Conservation (phyloP, 2,888 invertebrate species). For the Clepsis dumicolana region DNA sequence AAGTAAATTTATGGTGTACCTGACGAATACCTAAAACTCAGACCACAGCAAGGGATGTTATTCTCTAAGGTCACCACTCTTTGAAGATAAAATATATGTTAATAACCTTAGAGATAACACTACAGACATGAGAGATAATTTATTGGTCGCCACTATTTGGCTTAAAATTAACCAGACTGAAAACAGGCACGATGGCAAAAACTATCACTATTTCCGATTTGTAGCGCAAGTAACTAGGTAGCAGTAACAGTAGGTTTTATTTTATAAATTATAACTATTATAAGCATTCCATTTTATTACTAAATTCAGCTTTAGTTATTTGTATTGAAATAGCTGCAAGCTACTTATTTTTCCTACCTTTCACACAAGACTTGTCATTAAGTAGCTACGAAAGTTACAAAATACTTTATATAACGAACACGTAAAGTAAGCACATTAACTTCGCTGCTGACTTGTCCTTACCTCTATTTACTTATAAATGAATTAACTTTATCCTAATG, state of each 20-base stretch:
- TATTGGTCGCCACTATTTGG: too few species aligned
- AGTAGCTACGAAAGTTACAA: background rate
- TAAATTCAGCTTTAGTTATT: background rate
- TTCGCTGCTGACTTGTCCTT: conserved; percentile 17
- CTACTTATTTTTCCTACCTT: background rate
- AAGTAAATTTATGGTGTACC: too few species aligned
- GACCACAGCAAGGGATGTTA: too few species aligned
- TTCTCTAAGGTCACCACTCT: too few species aligned
- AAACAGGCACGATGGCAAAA: too few species aligned
- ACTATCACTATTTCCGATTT: too few species aligned
- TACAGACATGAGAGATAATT: too few species aligned
- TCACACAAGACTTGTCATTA: background rate
- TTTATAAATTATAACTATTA: too few species aligned
- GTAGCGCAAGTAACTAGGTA: background rate
- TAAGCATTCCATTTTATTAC: background rate
- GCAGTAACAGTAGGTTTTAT: background rate
- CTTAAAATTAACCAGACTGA: too few species aligned
- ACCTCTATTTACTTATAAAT: conserved; percentile 14
- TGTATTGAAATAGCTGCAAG: background rate
- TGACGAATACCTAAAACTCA: too few species aligned
- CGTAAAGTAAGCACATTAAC: conserved; percentile 12
- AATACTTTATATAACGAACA: background rate
- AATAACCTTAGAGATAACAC: too few species aligned
- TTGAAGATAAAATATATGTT: too few species aligned
- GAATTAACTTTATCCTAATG: conserved; percentile 22